A percentile compares a stretch with the other conserved stretches of the same genome.
These are phyloP conservation scores for Mizuhopecten yessoensis DNA, from an alignment of 1,140 invertebrate genomes.

Conservation along the genomic window DNA sequence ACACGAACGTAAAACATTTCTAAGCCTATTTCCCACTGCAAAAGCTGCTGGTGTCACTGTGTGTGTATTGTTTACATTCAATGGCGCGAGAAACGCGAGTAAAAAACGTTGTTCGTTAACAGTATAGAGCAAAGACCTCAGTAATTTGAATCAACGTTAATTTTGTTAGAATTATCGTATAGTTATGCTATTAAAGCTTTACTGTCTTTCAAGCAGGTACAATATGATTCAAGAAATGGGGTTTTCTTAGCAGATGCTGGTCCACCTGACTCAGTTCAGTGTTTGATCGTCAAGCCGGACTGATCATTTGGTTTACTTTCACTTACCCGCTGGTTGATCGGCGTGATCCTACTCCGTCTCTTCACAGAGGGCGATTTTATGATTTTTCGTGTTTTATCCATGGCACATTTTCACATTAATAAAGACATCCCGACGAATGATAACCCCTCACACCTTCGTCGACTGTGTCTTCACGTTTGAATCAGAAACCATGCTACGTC, in stretches of 20 bases:
- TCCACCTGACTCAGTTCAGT: background rate
- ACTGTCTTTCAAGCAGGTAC: background rate
- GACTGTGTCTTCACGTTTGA: constrained; percentile 50
- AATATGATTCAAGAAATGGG: background rate
- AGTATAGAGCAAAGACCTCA: background rate
- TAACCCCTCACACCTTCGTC: constrained; percentile 31
- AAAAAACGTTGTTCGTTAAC: background rate
- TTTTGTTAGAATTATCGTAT: background rate
- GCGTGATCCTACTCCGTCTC: constrained; percentile 88
- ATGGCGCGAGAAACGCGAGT: background rate
- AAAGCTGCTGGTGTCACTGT: too few species aligned
- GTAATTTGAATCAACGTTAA: background rate
- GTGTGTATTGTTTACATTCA: constrained; percentile 39
- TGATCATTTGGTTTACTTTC: background rate
- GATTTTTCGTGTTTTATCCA: constrained; percentile 52
- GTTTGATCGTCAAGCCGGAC: background rate
- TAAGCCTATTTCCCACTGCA: too few species aligned
- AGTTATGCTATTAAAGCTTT: background rate
- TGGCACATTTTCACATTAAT: constrained; percentile 1
- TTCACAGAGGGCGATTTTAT: constrained; percentile 89
- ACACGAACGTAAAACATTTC: too few species aligned
- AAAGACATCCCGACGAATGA: constrained; percentile 32
- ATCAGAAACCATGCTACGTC: constrained; percentile 60
- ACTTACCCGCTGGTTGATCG: constrained; percentile 90
- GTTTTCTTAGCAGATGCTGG: background rate